These are phyloP conservation scores for Syndactyla subalaris DNA, from an alignment of 2,797 vertebrate species.

Conservation along the genomic window DNA sequence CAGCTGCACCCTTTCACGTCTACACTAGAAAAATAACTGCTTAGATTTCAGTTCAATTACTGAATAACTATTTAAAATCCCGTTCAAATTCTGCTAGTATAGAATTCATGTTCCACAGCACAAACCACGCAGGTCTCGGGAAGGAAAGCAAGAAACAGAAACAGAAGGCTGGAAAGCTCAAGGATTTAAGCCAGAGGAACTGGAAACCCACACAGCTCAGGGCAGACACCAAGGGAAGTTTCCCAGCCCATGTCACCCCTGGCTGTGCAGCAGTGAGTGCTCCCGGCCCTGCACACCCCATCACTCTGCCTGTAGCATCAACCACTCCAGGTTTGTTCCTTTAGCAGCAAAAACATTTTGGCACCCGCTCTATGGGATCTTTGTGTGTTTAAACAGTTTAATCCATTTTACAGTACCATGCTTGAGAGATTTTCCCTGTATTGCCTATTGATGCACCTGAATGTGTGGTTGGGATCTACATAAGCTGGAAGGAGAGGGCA, in stretches of 20 bases:
- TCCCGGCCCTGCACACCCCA: rapidly evolving
- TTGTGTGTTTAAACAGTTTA: slow-evolving; percentile 8
- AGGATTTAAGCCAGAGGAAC: not conserved
- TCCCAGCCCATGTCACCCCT: rapidly evolving
- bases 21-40: not conserved
- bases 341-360: slow-evolving; percentile 12
- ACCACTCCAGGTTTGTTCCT: not conserved
- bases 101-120: rapidly evolving
- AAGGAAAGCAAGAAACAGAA: not conserved
- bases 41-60: not conserved
- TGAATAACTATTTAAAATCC: not conserved
- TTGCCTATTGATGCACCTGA: not conserved
- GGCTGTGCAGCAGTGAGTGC: not conserved
- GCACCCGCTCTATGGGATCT: not conserved
- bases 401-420: slow-evolving; percentile 15
- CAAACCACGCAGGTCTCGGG: rapidly evolving
- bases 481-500: not conserved
- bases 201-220: not conserved
- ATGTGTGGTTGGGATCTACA: not conserved
- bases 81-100: rapidly evolving
- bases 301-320: not conserved
- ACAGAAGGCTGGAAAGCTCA: rapidly evolving
- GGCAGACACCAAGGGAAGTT: not conserved
- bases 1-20: not conserved
- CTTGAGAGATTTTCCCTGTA: not conserved